Conservation (phyloP, 2,113 vertebrate species). For the Xenopus laevis region DNA sequence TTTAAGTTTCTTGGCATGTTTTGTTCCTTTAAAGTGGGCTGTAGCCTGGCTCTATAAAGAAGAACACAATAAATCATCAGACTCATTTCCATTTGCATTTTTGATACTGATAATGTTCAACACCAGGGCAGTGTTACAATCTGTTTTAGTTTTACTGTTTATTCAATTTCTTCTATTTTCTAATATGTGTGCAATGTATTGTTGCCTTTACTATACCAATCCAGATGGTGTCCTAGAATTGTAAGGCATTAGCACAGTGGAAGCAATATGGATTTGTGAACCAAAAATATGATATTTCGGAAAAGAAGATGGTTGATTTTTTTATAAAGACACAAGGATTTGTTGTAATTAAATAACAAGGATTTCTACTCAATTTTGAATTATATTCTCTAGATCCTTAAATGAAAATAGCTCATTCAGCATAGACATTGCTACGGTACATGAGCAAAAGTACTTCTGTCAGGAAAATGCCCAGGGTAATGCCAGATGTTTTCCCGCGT, state of each 20-base stretch:
- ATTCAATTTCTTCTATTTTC: not conserved
- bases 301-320: too few species aligned
- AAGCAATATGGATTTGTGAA: not conserved
- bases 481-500: constrained; percentile 16
- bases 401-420: not conserved
- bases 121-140: not conserved
- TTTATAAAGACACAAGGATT: too few species aligned
- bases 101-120: constrained; percentile 49
- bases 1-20: constrained; percentile 99
- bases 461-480: constrained; percentile 15
- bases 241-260: not conserved
- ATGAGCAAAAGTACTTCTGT: not conserved
- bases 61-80: constrained; percentile 82
- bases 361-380: too few species aligned
- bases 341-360: too few species aligned
- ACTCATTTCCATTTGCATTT: constrained; percentile 72
- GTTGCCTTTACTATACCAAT: not conserved
- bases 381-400: too few species aligned
- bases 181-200: not conserved
- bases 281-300: not conserved
- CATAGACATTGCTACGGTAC: not conserved
- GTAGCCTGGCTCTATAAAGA: constrained; percentile 93
- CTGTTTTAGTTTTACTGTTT: not conserved
- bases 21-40: constrained; percentile 99
- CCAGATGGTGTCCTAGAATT: not conserved